Evolutionary conservation across 2,888 invertebrate genomes (phyloP).

Genomic region (Caenorhabditis macrosperma): DNA sequence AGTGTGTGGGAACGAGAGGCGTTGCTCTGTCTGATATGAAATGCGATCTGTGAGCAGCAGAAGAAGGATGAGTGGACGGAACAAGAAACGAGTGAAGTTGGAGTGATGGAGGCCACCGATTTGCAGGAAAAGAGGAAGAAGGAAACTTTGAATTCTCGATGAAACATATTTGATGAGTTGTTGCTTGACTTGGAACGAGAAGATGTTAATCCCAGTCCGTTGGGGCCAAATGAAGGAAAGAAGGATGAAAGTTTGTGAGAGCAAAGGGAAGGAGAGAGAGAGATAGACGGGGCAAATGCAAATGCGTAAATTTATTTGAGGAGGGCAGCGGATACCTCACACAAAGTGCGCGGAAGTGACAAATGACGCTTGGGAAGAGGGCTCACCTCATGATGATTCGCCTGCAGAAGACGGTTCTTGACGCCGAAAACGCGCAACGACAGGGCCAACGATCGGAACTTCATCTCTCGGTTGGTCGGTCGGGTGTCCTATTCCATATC

Average conservation of each 20-base stretch:
- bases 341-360: constrained; percentile 24
- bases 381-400: constrained; percentile 51
- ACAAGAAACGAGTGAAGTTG: constrained; percentile 13
- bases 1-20: constrained; percentile 18
- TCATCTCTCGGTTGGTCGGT: constrained; percentile 65
- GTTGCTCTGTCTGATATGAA: constrained; percentile 45
- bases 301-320: constrained; percentile 50
- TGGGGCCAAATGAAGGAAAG: constrained; percentile 17
- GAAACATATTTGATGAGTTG: constrained; percentile 40
- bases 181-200: not conserved
- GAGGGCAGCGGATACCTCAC: constrained; percentile 23
- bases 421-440: constrained; percentile 77
- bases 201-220: not conserved
- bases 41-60: constrained; percentile 45
- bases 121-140: not conserved
- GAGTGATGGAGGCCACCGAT: not conserved
- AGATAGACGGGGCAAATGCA: constrained; percentile 36
- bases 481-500: constrained; percentile 39
- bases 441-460: constrained; percentile 78
- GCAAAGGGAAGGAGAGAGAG: constrained; percentile 10
- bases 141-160: not conserved
- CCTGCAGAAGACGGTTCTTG: constrained; percentile 58
- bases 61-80: constrained; percentile 8
- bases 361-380: constrained; percentile 6
- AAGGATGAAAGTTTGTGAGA: constrained; percentile 7